Percentiles rank a stretch among this genome's conserved stretches.
These are phyloP conservation scores for Neostethus bicornis DNA, from an alignment of 2,797 vertebrate genomes.

Conservation along the genomic window DNA sequence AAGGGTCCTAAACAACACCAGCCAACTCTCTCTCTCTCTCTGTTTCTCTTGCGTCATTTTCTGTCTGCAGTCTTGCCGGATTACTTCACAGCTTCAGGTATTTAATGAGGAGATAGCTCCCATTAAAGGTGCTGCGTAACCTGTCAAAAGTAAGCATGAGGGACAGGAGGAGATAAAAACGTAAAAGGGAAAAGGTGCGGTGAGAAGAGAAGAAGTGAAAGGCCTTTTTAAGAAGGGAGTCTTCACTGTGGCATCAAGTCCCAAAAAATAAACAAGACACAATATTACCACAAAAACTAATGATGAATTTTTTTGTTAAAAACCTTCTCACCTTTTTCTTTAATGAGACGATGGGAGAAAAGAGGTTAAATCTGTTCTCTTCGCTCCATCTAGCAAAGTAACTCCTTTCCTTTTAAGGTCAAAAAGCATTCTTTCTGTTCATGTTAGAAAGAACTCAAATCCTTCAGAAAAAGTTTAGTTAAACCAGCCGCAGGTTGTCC, in stretches of 20 bases:
- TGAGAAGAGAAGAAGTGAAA: slow-evolving; percentile 27
- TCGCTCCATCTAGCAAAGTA: slow-evolving; percentile 18
- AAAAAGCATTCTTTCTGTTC: slow-evolving; percentile 11
- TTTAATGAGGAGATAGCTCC: slow-evolving; percentile 78
- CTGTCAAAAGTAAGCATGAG: slow-evolving; percentile 66
- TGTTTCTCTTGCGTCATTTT: slow-evolving; percentile 20
- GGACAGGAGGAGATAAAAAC: slow-evolving; percentile 40
- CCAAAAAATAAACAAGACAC: slow-evolving; percentile 10
- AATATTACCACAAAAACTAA: slow-evolving; percentile 12
- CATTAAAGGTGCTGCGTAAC: slow-evolving; percentile 74
- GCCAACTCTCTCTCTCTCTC: slow-evolving; percentile 20
- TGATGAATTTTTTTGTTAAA: not conserved
- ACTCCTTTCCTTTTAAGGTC: slow-evolving; percentile 33
- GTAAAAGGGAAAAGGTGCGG: slow-evolving; percentile 10
- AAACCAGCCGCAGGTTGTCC: slow-evolving; percentile 5
- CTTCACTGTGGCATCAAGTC: slow-evolving; percentile 11
- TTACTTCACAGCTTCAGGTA: slow-evolving; percentile 62
- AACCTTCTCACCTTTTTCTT: not conserved
- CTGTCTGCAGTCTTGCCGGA: slow-evolving; percentile 31
- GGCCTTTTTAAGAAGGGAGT: slow-evolving; percentile 9
- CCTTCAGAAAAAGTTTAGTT: not conserved
- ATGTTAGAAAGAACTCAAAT: slow-evolving; percentile 27
- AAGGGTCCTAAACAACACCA: slow-evolving; percentile 45
- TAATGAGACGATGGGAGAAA: slow-evolving; percentile 28
- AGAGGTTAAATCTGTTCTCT: slow-evolving; percentile 28